A percentile compares a stretch with the other conserved stretches of the same genome.
Evolutionary conservation across 92 coral and sea anemone genomes (phyloP).

Genomic region (Paramuricea clavata): DNA sequence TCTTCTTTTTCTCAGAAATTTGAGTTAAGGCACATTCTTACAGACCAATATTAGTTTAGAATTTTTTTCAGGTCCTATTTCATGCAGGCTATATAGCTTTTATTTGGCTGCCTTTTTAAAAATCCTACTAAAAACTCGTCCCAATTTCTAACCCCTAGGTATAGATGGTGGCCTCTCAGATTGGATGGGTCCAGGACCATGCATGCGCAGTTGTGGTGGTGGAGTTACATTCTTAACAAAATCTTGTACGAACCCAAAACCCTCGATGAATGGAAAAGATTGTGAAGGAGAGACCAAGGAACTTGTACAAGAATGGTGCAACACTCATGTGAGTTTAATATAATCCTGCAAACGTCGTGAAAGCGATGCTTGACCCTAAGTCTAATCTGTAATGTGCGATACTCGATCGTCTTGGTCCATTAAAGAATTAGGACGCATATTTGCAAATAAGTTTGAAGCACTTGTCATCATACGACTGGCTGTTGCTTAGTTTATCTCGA

Average conservation of each 20-base stretch:
- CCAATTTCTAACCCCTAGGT: not conserved
- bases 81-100: not conserved
- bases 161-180: constrained; percentile 26
- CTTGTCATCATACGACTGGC: too few species aligned
- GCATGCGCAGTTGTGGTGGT: not conserved
- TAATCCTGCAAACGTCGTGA: not conserved
- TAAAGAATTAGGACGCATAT: too few species aligned
- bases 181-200: constrained; percentile 17
- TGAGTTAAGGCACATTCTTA: too few species aligned
- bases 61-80: too few species aligned
- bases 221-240: constrained; percentile 1
- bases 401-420: too few species aligned
- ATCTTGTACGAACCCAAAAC: constrained; percentile 27
- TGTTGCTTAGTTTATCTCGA: too few species aligned
- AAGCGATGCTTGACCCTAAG: not conserved
- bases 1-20: too few species aligned
- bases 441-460: too few species aligned
- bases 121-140: too few species aligned
- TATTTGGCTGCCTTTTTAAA: not conserved
- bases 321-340: not conserved
- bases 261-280: constrained; percentile 28
- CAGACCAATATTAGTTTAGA: too few species aligned
- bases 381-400: too few species aligned
- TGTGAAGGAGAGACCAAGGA: constrained; percentile 23
- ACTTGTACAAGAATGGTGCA: constrained; percentile 3